These are phyloP conservation scores for Cylas formicarius DNA, from an alignment of 1,140 invertebrate species.

Conservation along the genomic window DNA sequence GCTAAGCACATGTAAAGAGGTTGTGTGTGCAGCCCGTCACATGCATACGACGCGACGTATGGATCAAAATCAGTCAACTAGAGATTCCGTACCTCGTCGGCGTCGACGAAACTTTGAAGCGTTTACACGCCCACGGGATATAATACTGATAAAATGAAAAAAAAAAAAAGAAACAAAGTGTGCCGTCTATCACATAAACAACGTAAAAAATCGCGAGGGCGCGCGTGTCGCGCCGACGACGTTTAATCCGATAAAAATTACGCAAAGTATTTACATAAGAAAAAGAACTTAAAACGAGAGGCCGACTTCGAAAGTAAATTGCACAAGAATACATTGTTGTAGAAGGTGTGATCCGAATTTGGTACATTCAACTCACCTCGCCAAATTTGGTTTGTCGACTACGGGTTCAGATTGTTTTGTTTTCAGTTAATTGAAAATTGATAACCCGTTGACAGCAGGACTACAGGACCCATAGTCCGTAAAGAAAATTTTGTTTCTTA, in stretches of 20 bases:
- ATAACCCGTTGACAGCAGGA: too few species aligned
- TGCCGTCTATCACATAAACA: constrained; percentile 26
- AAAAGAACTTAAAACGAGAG: constrained; percentile 2
- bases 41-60: constrained; percentile 28
- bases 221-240: too few species aligned
- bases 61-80: constrained; percentile 34
- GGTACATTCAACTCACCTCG: constrained; percentile 6
- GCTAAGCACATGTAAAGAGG: constrained; percentile 36
- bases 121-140: constrained; percentile 23
- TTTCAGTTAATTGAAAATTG: too few species aligned
- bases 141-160: constrained; percentile 32
- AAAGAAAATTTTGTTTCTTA: too few species aligned
- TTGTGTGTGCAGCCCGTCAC: constrained; percentile 28
- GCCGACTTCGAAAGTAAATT: constrained; percentile 26
- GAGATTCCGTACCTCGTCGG: constrained; percentile 28
- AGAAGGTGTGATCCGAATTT: not conserved
- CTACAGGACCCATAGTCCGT: too few species aligned
- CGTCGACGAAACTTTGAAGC: constrained; percentile 9
- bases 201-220: constrained; percentile 18
- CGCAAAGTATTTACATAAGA: constrained; percentile 25
- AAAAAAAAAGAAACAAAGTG: constrained; percentile 24
- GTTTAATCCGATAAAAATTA: constrained; percentile 17
- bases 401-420: too few species aligned
- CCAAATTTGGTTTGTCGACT: too few species aligned
- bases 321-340: constrained; percentile 16